A percentile compares a stretch with the other conserved stretches of the same genome.
Evolutionary conservation across 2,888 invertebrate species (phyloP).

Genomic region (Vesta saturnalis): DNA sequence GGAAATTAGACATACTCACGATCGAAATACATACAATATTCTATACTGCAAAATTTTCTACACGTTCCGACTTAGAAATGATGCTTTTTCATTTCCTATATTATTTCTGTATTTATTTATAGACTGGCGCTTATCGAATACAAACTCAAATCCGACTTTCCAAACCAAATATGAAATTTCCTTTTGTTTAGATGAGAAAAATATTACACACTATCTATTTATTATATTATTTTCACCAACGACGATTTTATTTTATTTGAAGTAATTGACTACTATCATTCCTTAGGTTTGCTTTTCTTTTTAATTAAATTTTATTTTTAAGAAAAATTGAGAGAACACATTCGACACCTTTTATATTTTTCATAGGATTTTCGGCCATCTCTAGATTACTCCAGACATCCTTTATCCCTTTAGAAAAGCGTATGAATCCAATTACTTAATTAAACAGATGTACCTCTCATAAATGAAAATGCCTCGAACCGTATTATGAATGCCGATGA

Average conservation of each 20-base stretch:
- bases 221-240: neutral
- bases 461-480: slow-evolving; percentile 15
- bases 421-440: slow-evolving; percentile 28
- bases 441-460: slow-evolving; percentile 10
- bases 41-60: slow-evolving; percentile 37
- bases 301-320: slow-evolving; percentile 1
- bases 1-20: too few species aligned
- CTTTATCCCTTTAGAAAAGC: slow-evolving; percentile 20
- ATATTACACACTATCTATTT: neutral
- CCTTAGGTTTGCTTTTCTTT: neutral
- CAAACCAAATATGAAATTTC: slow-evolving; percentile 46
- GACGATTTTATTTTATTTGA: neutral
- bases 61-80: slow-evolving; percentile 49
- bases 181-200: slow-evolving; percentile 42
- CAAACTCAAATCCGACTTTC: slow-evolving; percentile 43
- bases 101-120: slow-evolving; percentile 56
- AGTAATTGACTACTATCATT: neutral
- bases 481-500: slow-evolving; percentile 15
- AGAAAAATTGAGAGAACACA: neutral
- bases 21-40: neutral
- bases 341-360: slow-evolving; percentile 29
- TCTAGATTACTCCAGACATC: slow-evolving; percentile 22
- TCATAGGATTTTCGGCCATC: slow-evolving; percentile 7
- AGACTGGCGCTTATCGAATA: slow-evolving; percentile 53
- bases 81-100: slow-evolving; percentile 54